Base-by-base conservation (phyloP, 2,113 vertebrate genomes). In the Ciconia maguari region DNA sequence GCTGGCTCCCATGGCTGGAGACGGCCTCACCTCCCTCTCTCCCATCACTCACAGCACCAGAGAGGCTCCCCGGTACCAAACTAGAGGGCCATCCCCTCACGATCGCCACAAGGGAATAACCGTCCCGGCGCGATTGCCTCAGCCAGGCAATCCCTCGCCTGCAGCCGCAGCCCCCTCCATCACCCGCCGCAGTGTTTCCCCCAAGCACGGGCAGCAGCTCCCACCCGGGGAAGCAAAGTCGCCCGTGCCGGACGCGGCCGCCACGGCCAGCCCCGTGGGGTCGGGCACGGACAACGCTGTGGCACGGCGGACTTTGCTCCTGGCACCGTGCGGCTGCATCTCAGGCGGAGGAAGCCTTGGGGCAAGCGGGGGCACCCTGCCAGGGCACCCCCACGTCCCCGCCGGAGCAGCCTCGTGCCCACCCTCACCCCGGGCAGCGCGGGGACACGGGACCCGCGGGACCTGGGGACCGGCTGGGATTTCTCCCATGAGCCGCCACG, bases 61-160 rank as follows among this genome's bases (percentile, higher is more conserved):
- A 24, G 16, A 19, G 16, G 1, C 34, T 49, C 30, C 80, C 9
- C 2, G 1, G n/a, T 15, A 34, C 58, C 64, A 17, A 17, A 36
- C 6, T 10, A 14, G 34, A 48, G 17, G 34, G 42, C 9, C 46
- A 11, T 21, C 24, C 42, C 71, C 62, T 16, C 32, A 1, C 16
- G 1, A 1, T 2, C 6, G 0, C 19, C 6, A 0, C 54, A 2
- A 14, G 30, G 61, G 51, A 49, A 54, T 1, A 36, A 10, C 46
- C 16, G 1, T 32, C 44, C 62, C 0, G 0, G 32, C 0, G 0
- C 27, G 0, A 1, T 16, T 1, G 10, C 64, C 48, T 16, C 0
- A 0, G 9, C 34, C 52, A 0, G 38, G 17, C 84, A 18, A 7
- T 0, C 30, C 69, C 60, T 57, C 2, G 1, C 58, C 48, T 4